Conservation (phyloP, 1,140 invertebrate genomes). For the Cataglyphis hispanica region DNA sequence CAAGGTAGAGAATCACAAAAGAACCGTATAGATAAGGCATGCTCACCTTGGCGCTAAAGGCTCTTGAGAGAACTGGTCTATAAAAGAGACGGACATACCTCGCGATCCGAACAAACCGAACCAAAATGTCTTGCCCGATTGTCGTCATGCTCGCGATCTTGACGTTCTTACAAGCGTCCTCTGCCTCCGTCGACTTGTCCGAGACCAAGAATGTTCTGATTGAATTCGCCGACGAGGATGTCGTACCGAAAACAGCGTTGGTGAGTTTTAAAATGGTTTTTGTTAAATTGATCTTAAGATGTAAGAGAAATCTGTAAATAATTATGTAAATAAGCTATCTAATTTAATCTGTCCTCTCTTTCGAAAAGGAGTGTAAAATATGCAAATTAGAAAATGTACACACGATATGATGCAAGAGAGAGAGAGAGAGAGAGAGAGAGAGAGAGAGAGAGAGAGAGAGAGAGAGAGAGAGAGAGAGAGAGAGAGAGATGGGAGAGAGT, state of each 20-base stretch:
- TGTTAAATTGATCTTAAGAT: not conserved
- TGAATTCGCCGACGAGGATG: conserved; percentile 67
- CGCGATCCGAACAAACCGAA: conserved; percentile 55
- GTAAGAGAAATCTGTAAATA: not conserved
- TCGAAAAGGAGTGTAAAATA: not conserved
- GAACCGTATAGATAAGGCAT: conserved; percentile 68
- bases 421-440: too few species aligned
- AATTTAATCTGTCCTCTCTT: not conserved
- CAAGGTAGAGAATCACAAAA: conserved; percentile 69
- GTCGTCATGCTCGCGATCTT: conserved; percentile 46
- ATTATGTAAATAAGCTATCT: not conserved
- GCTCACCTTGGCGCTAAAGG: conserved; percentile 66
- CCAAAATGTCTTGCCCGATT: conserved; percentile 62
- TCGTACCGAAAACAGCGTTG: conserved; percentile 65
- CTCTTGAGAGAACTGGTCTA: conserved; percentile 45
- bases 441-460: too few species aligned
- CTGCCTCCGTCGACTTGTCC: conserved; percentile 66
- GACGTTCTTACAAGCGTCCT: conserved; percentile 18
- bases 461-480: too few species aligned
- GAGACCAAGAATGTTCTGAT: conserved; percentile 61
- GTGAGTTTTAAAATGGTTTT: conserved; percentile 61
- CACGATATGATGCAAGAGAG: too few species aligned
- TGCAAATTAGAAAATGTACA: not conserved
- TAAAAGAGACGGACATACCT: conserved; percentile 69
- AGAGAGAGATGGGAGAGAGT: too few species aligned